Conservation (phyloP, 2,113 vertebrate genomes). For the Laterallus jamaicensis region DNA sequence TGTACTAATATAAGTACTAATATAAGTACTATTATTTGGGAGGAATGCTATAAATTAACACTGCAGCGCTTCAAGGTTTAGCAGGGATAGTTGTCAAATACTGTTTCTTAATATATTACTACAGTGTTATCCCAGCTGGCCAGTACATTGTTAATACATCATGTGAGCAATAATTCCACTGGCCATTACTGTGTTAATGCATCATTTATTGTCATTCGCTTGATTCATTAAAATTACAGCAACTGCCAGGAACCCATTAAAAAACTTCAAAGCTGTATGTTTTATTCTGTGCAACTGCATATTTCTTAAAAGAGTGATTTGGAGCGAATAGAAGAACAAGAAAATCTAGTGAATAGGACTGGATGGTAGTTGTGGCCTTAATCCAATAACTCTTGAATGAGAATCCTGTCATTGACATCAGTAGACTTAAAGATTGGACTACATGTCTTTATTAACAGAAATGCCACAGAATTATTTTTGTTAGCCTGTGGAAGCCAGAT, state of each 20-base stretch:
- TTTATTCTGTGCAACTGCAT: neutral
- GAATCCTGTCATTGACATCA: neutral
- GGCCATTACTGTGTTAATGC: constrained; percentile 9
- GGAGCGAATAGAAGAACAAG: neutral
- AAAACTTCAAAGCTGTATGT: neutral
- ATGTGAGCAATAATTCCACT: neutral
- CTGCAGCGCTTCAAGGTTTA: neutral
- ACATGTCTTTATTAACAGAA: neutral
- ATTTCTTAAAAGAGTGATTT: neutral
- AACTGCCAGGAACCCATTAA: constrained; percentile 16
- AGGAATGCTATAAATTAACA: neutral
- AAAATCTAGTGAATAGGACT: neutral
- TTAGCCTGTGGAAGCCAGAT: neutral
- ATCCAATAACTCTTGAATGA: neutral
- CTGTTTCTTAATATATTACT: constrained; percentile 20
- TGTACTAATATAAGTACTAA: neutral
- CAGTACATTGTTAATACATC: neutral
- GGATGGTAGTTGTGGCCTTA: neutral
- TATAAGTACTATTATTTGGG: neutral
- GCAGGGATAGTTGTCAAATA: neutral
- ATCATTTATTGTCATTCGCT: constrained; percentile 9
- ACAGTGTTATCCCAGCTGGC: constrained; percentile 3
- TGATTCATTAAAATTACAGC: constrained; percentile 46
- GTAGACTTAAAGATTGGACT: neutral
- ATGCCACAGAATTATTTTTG: neutral